A percentile compares a stretch with the other conserved stretches of the same genome.
These are phyloP conservation scores for Meteorus cinctellus DNA, from an alignment of 2,888 invertebrate genomes.

Conservation along the genomic window DNA sequence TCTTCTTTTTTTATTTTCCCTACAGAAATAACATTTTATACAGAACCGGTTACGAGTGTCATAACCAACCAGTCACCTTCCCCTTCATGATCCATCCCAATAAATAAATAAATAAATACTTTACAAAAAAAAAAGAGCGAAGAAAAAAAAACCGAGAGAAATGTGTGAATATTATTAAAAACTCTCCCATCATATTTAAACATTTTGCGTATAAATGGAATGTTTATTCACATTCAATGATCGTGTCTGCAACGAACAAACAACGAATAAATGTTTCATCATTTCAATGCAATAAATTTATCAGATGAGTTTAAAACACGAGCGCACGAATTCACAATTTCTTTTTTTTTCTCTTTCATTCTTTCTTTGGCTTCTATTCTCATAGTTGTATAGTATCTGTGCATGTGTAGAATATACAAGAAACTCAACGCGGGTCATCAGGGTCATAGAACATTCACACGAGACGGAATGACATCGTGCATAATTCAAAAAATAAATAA, in stretches of 20 bases:
- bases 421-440: conserved; percentile 6
- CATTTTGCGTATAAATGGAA: background rate
- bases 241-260: background rate
- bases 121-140: background rate
- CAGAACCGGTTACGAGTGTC: conserved; percentile 13
- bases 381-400: background rate
- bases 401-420: background rate
- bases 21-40: background rate
- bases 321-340: conserved; percentile 20
- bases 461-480: background rate
- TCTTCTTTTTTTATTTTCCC: background rate
- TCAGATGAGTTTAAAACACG: conserved; percentile 17
- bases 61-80: conserved; percentile 13
- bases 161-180: background rate
- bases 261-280: background rate
- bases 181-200: background rate
- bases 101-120: conserved; percentile 14
- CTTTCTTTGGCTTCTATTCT: background rate
- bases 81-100: background rate
- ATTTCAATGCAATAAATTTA: conserved; percentile 11
- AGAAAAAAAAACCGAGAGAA: background rate
- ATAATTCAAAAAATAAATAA: background rate
- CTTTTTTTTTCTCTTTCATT: background rate
- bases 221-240: background rate
- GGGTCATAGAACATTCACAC: conserved; percentile 5